Evolutionary conservation across 2,113 vertebrate genomes (phyloP), one percentile per base, ranked within the genome.

Genomic region (Pseudorectes ferrugineus): DNA sequence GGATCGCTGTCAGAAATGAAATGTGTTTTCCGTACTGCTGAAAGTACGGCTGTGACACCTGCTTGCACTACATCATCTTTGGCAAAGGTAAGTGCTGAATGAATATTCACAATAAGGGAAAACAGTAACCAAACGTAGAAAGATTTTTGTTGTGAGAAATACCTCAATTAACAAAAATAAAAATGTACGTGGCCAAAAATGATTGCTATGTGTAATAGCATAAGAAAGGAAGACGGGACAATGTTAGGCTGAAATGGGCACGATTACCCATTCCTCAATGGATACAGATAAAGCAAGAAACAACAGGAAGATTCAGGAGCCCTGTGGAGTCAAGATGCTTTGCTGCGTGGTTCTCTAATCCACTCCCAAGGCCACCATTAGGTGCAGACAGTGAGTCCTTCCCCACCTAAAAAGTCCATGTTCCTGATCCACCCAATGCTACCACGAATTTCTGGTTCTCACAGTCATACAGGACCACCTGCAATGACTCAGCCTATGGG

Each of bases 41-140:
- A 74, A 87, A 84, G 87, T 33, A 93, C 5, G 91, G 66, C 89
- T 82, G 74, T 33, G 94, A 79, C 95, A 97, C 96, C 96, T 95
- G 95, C 96, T 88, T 89, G 87, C 59, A 89, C 94, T 94, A 85
- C 95, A 83, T 95, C 87, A 95, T 96, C 92, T 70, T 87, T 94
- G 89, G 95, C 95, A 95, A 96, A 95, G 85, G 92, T 92, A 68
- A 80, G 31, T 43, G 71, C 94, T 89, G 78, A 91, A 81, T 78
- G 38, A 91, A 85, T 85, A 92, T 82, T 92, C 95, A 72, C 61
- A 72, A 52, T 42, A 79, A 84, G 52, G 45, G n/a, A 81, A 89
- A 91, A 68, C 35, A 85, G 76, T 40, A 75, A 67, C 52, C 42
- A 83, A 79, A 35, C 59, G 58, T 72, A 51, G 55, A 67, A 85